Evolutionary conservation across 2,797 vertebrate genomes (phyloP), one percentile per base, ranked within the genome.

Genomic region (Catamblyrhynchus diadema): DNA sequence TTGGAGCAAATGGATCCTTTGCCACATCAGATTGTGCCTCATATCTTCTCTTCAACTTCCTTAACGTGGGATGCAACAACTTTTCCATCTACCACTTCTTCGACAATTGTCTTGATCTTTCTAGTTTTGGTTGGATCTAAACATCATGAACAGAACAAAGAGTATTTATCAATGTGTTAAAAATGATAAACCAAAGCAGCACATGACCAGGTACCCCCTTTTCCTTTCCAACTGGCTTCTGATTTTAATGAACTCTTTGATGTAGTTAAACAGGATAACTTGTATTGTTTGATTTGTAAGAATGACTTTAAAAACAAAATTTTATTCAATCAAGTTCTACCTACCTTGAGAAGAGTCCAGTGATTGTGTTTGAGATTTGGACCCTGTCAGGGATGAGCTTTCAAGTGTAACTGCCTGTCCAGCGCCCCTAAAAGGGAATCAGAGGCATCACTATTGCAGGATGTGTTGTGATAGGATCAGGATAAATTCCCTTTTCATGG

Each of bases 1-100:
- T 81, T 9, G 60, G 33, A 70, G 33, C 35, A 19, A 67, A n/a
- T 0, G 3, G 67, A 79, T 77, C 22, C 33, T 33, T 42, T 74
- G 83, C 33, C 30, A 18, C 33, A 57, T 73, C 51, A 75, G 59
- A 28, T 66, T 56, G 75, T 66, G 81, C 80, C 70, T 96, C 91
- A 98, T 4, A 98, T 89, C 47, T 94, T 93, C 87, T 98, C 98
- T 97, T 98, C 98, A 48, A 97, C 72, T 96, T 98, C 98, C 65
- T 97, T 97, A 67, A 98, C 96, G 2, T 98, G 94, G 28, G 97
- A 97, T 30, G 98, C 96, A 50, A 99, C 97, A 57, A 99, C 98
- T 83, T 97, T 97, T 44, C 99, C 99, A 22, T 99, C 98, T 13
- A 99, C 53, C 2, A 99, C 94, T 88, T 99, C 98, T 96, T 99